Percentiles rank a stretch among this genome's conserved stretches.
These are phyloP conservation scores for Betta splendens DNA, from an alignment of 2,797 vertebrate species.

Conservation along the genomic window DNA sequence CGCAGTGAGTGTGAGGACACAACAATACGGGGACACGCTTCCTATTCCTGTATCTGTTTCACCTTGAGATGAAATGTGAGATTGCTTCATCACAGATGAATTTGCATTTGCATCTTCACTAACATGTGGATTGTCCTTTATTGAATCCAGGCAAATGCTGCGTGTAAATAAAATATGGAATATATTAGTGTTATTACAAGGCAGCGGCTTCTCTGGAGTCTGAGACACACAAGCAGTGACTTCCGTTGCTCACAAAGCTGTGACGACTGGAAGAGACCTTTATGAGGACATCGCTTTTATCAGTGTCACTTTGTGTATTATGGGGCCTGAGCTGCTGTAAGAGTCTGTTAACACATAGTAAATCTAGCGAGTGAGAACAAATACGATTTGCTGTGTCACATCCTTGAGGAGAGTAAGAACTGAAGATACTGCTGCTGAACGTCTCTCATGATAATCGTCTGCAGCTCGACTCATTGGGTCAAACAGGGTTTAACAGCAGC, in stretches of 20 bases:
- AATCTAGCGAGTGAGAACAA: neutral
- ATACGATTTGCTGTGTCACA: neutral
- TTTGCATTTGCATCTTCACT: neutral
- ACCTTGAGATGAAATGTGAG: too few species aligned
- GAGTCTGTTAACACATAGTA: neutral
- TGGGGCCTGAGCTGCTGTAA: neutral
- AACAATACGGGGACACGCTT: too few species aligned
- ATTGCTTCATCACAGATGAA: too few species aligned
- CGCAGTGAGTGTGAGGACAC: too few species aligned
- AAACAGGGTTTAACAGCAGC: neutral
- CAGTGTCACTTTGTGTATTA: neutral
- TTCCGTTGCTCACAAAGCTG: slow-evolving; percentile 25
- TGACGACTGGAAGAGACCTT: slow-evolving; percentile 29
- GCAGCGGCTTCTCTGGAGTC: slow-evolving; percentile 5
- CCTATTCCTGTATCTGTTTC: too few species aligned
- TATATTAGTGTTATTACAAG: neutral
- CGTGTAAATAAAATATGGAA: neutral
- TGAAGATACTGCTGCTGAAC: slow-evolving; percentile 4
- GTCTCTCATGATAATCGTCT: slow-evolving; percentile 26
- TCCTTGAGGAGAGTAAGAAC: neutral
- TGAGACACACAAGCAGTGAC: slow-evolving; percentile 22
- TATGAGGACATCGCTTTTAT: slow-evolving; percentile 14
- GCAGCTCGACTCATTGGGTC: slow-evolving; percentile 11
- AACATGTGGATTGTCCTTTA: neutral
- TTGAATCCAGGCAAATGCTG: neutral